Percentiles rank a stretch among this genome's conserved stretches.
Conservation (phyloP, 2,888 invertebrate species). For the Epistrophe grossulariae region DNA sequence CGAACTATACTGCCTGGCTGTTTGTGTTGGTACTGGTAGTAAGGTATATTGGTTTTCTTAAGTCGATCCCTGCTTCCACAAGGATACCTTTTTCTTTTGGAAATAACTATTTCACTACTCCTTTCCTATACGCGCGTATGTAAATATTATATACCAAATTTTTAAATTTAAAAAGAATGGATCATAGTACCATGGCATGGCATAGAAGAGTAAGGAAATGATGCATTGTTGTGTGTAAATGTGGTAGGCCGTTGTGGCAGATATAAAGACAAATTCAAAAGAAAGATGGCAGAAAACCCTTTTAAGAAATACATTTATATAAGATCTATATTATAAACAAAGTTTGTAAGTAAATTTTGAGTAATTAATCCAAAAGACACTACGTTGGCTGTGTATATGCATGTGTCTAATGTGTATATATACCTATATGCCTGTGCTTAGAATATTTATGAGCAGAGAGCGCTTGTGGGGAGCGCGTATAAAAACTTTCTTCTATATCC, state of each 20-base stretch:
- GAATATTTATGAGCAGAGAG: constrained; percentile 2
- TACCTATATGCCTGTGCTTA: background rate
- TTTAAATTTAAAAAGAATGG: constrained; percentile 26
- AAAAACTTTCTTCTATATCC: constrained; percentile 20
- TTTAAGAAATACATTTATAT: constrained; percentile 3
- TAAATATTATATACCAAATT: constrained; percentile 32
- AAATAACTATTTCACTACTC: constrained; percentile 1
- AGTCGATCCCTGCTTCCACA: background rate
- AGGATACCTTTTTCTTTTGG: background rate
- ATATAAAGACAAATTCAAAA: constrained; percentile 21
- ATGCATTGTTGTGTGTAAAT: constrained; percentile 51
- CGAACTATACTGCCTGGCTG: background rate
- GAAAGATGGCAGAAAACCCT: constrained; percentile 3
- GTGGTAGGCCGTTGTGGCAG: constrained; percentile 14
- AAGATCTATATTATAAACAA: background rate
- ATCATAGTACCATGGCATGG: constrained; percentile 29
- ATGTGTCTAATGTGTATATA: background rate
- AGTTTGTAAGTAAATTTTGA: constrained; percentile 5
- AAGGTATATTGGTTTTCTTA: background rate
- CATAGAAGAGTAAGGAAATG: constrained; percentile 35
- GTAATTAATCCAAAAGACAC: constrained; percentile 9
- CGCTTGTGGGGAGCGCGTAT: constrained; percentile 10
- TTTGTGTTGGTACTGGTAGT: background rate
- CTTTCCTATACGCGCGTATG: background rate
- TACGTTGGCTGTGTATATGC: background rate